These are phyloP conservation scores for Antechinus flavipes DNA, from an alignment of 2,113 vertebrate species.

Conservation along the genomic window DNA sequence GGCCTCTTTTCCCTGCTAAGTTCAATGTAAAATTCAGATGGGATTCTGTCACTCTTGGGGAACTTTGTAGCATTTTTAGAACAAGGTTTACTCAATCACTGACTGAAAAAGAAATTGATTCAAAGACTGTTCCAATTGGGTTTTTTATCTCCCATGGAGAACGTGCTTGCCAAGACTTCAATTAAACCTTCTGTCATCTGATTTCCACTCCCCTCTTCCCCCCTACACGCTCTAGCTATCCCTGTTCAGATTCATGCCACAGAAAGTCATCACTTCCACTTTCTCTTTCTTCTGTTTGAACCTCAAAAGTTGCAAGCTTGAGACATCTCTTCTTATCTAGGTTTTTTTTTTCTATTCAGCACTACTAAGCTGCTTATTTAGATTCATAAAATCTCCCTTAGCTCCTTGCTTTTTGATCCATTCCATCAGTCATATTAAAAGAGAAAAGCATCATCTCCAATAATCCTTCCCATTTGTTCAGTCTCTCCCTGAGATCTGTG, in stretches of 20 bases:
- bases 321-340: not conserved
- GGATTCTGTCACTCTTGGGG: constrained; percentile 34
- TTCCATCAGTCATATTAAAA: constrained; percentile 66
- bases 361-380: constrained; percentile 52
- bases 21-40: constrained; percentile 7
- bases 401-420: constrained; percentile 50
- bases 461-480: constrained; percentile 39
- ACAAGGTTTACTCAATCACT: constrained; percentile 69
- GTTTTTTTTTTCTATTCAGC: constrained; percentile 29
- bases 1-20: not conserved
- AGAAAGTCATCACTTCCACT: constrained; percentile 44
- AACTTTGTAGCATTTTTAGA: constrained; percentile 1
- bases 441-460: constrained; percentile 37
- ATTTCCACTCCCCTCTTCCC: not conserved
- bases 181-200: constrained; percentile 58
- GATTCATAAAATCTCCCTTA: constrained; percentile 52
- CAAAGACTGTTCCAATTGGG: constrained; percentile 56
- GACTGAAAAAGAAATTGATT: constrained; percentile 62
- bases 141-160: constrained; percentile 61
- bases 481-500: not conserved
- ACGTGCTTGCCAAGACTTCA: constrained; percentile 64
- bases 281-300: constrained; percentile 66
- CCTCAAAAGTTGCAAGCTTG: constrained; percentile 53
- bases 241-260: constrained; percentile 50
- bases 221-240: not conserved